Base-by-base conservation (phyloP, 2,888 invertebrate genomes). In the Netelia inedita region DNA sequence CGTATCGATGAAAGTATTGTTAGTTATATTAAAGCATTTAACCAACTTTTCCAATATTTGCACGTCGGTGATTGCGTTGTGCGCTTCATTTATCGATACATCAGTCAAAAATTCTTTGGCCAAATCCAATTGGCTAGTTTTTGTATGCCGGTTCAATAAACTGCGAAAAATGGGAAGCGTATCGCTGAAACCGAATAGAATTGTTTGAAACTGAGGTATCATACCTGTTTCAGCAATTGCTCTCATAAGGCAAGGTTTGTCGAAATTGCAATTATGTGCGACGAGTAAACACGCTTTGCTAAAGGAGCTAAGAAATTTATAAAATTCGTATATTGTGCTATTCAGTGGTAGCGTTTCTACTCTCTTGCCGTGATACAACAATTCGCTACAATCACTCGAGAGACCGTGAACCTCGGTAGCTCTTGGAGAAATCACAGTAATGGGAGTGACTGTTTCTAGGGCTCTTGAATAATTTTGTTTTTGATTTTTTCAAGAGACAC, bases 321-420 rank as follows among this genome's bases (percentile, higher is more conserved):
- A 35, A 9, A 74, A 65, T 65, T 50, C 61, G 46, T 11, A 46
- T 11, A 16, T 55, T 11, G 16, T n/a, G n/a, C 55, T 6, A n/a
- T 55, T 55, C 5, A 55, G 55, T 55, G 82, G 65, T 41, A 78
- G 28, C n/a, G 86, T 68, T 3, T 55, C 19, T 1, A 85, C 78
- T 69, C 63, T 53, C 1, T 59, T 21, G 19, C 80, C 85, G 35
- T 82, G 43, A 46, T 71, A 61, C 2, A 76, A 53, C 23, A 85
- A 78, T 59, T 79, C 63, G 10, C 82, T 71, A 61, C 23, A 57
- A 2, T 76, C 65, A 21, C 41, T 66, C 9, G 83, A 83, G 14
- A 85, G 53, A 10, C 75, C 61, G 55, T 76, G 61, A 0, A 79
- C 61, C 5, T 78, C 53, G 8, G 76, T 74, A 50, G 85, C 75